These are phyloP conservation scores for Anoplius nigerrimus DNA, from an alignment of 2,888 invertebrate genomes.

Conservation along the genomic window DNA sequence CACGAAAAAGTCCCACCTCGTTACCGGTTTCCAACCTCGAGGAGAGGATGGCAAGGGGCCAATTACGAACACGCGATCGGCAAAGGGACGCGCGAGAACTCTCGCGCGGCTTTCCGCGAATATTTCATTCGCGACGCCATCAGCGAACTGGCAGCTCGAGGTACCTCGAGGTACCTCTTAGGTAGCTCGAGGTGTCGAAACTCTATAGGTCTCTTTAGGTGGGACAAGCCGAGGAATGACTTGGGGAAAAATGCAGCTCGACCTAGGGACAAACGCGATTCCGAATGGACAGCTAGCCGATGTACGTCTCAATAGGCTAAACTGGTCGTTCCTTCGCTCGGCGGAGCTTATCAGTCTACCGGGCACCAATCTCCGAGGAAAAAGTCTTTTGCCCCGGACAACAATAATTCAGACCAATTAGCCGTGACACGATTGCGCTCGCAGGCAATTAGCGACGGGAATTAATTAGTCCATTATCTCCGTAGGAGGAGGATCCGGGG, in stretches of 20 bases:
- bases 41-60: slow-evolving; percentile 45
- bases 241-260: neutral
- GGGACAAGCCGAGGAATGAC: too few species aligned
- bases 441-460: slow-evolving; percentile 67
- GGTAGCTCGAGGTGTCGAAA: slow-evolving; percentile 8
- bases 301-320: too few species aligned
- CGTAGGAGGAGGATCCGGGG: slow-evolving; percentile 11
- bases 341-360: neutral
- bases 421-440: slow-evolving; percentile 62
- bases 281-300: too few species aligned
- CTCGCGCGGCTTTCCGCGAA: slow-evolving; percentile 50
- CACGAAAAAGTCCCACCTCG: slow-evolving; percentile 49
- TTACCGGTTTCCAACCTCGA: slow-evolving; percentile 52
- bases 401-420: slow-evolving; percentile 69
- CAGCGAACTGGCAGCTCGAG: slow-evolving; percentile 29
- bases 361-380: slow-evolving; percentile 6
- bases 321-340: too few species aligned
- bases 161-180: slow-evolving; percentile 9
- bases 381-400: slow-evolving; percentile 32
- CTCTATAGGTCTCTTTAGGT: too few species aligned
- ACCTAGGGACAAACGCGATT: too few species aligned
- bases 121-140: slow-evolving; percentile 46
- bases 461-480: slow-evolving; percentile 71
- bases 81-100: slow-evolving; percentile 46
- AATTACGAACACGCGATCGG: slow-evolving; percentile 58